Evolutionary conservation across 35 echinoderm and acorn worm species (phyloP).

Genomic region (Anneissia japonica): DNA sequence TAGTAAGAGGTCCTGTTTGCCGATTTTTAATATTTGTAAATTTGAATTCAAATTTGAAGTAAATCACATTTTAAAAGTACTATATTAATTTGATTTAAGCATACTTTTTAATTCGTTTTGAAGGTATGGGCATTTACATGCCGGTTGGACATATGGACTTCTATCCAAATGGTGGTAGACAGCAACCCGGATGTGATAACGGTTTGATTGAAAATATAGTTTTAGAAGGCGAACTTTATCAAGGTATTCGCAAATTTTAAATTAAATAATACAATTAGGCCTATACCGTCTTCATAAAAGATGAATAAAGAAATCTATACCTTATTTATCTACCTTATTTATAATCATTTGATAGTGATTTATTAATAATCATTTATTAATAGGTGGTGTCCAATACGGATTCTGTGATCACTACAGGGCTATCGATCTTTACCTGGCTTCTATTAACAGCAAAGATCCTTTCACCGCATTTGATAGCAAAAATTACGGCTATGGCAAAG

Average conservation of each 20-base stretch:
- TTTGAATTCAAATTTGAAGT: too few relatives aligned
- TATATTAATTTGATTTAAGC: too few relatives aligned
- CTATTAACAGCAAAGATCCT: conserved; percentile 9
- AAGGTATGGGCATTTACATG: conserved; percentile 69
- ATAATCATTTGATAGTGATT: too few relatives aligned
- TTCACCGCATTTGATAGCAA: not conserved
- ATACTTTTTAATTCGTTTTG: too few relatives aligned
- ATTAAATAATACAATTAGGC: not conserved
- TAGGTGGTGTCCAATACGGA: conserved; percentile 55
- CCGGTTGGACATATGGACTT: conserved; percentile 73
- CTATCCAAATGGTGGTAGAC: conserved; percentile 67
- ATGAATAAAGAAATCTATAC: too few relatives aligned
- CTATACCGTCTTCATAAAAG: too few relatives aligned
- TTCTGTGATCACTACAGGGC: conserved; percentile 60
- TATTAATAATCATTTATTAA: not conserved
- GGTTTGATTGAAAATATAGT: not conserved
- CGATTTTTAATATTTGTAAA: too few relatives aligned
- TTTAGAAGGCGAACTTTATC: not conserved
- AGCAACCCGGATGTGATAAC: conserved; percentile 65
- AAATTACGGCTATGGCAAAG: not conserved
- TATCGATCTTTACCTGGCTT: conserved; percentile 38
- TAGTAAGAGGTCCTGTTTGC: too few relatives aligned
- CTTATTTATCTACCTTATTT: too few relatives aligned
- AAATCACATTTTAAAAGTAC: too few relatives aligned
- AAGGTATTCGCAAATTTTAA: not conserved